Percentiles rank a stretch among this genome's conserved stretches.
phyloP scores from a whole-genome alignment of 2,888 invertebrate genomes.

The Tetramorium bicarinatum region DNA sequence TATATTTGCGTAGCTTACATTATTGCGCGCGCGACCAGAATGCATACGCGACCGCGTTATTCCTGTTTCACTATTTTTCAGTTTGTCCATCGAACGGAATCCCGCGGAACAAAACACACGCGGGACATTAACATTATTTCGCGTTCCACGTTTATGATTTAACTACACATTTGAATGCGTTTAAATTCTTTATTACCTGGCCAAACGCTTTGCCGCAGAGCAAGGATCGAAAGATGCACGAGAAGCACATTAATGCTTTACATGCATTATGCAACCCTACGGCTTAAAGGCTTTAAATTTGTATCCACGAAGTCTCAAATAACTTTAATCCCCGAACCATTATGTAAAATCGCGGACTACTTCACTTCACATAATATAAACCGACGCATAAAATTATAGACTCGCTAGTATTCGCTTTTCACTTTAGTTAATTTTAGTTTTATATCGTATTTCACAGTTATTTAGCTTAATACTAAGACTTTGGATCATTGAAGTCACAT shows the following conservation, averaged over 20 bases:
- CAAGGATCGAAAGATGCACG: constrained; percentile 20
- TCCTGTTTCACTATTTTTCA: constrained; percentile 9
- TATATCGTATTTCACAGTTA: background rate
- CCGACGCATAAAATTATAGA: constrained; percentile 8
- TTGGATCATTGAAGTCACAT: background rate
- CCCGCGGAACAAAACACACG: background rate
- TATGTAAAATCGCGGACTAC: constrained; percentile 15
- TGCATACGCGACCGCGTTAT: background rate
- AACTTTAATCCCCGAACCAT: constrained; percentile 12
- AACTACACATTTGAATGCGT: background rate
- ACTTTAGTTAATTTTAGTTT: background rate
- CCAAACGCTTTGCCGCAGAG: background rate
- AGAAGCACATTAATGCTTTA: constrained; percentile 33
- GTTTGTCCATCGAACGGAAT: constrained; percentile 13
- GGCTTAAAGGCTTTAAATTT: constrained; percentile 24
- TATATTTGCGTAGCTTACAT: constrained; percentile 6
- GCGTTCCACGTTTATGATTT: constrained; percentile 8
- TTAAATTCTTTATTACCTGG: constrained; percentile 19
- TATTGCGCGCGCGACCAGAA: background rate
- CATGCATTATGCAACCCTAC: constrained; percentile 27
- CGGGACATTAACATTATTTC: background rate
- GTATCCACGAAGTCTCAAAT: constrained; percentile 22
- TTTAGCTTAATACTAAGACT: background rate
- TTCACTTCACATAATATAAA: background rate
- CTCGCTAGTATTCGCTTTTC: background rate